Evolutionary conservation across 2,797 vertebrate genomes (phyloP).

Genomic region (Euthynnus affinis): DNA sequence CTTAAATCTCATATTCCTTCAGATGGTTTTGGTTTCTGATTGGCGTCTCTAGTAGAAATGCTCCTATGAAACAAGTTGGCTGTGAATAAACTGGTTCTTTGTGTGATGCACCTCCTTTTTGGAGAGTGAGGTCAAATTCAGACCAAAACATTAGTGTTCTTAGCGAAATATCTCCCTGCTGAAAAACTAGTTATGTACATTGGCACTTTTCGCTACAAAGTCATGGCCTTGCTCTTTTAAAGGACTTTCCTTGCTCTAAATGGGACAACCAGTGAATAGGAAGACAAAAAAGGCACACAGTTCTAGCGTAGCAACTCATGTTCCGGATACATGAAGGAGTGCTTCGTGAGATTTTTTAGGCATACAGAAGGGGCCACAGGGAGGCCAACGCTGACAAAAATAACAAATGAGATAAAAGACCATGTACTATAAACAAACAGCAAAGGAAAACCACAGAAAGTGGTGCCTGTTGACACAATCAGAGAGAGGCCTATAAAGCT

Average conservation of each 20-base stretch:
- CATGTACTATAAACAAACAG: slow-evolving; percentile 64
- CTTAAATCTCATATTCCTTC: slow-evolving; percentile 39
- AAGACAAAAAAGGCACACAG: slow-evolving; percentile 26
- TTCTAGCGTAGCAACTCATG: slow-evolving; percentile 27
- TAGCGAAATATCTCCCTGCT: slow-evolving; percentile 68
- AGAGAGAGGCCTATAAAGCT: slow-evolving; percentile 65
- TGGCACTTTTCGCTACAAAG: slow-evolving; percentile 64
- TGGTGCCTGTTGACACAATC: slow-evolving; percentile 70
- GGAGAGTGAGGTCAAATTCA: slow-evolving; percentile 45
- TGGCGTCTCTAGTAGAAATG: slow-evolving; percentile 25
- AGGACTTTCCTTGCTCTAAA: slow-evolving; percentile 47
- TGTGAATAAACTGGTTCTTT: slow-evolving; percentile 58
- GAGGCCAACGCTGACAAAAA: slow-evolving; percentile 63
- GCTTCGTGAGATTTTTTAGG: slow-evolving; percentile 54
- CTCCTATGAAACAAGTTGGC: slow-evolving; percentile 39
- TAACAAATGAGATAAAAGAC: slow-evolving; percentile 66
- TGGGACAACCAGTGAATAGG: slow-evolving; percentile 33
- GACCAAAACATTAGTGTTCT: slow-evolving; percentile 67
- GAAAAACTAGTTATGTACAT: slow-evolving; percentile 70
- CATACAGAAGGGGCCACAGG: slow-evolving; percentile 41
- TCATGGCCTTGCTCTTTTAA: slow-evolving; percentile 43
- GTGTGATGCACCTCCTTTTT: slow-evolving; percentile 60
- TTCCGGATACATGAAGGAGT: slow-evolving; percentile 42
- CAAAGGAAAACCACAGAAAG: slow-evolving; percentile 64
- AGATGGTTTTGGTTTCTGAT: slow-evolving; percentile 39